Conservation (phyloP, 2,888 invertebrate species). For the Leptinotarsa tumamoca region DNA sequence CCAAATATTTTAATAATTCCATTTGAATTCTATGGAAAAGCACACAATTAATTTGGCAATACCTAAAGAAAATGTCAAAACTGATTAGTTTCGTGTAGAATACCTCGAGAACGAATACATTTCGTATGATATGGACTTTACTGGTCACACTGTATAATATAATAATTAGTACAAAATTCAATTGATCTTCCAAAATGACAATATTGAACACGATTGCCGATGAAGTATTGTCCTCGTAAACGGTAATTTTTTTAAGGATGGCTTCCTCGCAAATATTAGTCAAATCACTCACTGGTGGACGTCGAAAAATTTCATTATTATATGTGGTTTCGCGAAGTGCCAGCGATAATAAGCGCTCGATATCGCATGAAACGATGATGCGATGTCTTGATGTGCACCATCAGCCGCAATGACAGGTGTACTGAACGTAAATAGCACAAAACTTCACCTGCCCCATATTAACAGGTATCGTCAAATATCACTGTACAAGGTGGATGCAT, state of each 20-base stretch:
- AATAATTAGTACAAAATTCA: too few relatives aligned
- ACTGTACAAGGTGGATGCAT: conserved; percentile 46
- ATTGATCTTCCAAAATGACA: too few relatives aligned
- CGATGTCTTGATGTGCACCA: conserved; percentile 56
- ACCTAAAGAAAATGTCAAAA: too few relatives aligned
- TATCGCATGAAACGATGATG: conserved; percentile 55
- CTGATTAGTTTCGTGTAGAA: too few relatives aligned
- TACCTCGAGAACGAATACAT: too few relatives aligned
- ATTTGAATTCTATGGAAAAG: too few relatives aligned
- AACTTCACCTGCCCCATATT: conserved; percentile 59
- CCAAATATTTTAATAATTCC: too few relatives aligned
- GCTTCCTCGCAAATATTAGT: not conserved
- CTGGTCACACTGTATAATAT: too few relatives aligned
- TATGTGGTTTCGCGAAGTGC: conserved; percentile 31
- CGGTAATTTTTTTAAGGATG: not conserved
- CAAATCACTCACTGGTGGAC: not conserved
- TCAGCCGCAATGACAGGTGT: conserved; percentile 60
- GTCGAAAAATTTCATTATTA: conserved; percentile 9
- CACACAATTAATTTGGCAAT: too few relatives aligned
- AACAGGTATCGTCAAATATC: conserved; percentile 55
- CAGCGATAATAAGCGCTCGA: conserved; percentile 46
- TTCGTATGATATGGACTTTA: too few relatives aligned
- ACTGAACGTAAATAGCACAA: conserved; percentile 55
- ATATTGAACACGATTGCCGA: too few relatives aligned
- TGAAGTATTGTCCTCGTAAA: not conserved